phyloP scores from a whole-genome alignment of 2,113 vertebrate species.

The Columba janthina region DNA sequence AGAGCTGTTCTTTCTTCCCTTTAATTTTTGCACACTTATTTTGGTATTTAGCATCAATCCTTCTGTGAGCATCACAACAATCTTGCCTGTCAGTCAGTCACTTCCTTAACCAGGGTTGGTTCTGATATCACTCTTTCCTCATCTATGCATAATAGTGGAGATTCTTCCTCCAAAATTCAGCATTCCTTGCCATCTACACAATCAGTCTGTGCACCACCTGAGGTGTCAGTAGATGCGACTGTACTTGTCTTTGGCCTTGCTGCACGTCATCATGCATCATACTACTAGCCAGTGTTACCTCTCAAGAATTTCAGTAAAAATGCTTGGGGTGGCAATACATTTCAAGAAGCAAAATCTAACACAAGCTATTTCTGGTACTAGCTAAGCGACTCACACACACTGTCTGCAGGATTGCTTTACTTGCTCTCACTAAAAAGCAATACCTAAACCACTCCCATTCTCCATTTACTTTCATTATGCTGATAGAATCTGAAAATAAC shows the following conservation, averaged over 20 bases:
- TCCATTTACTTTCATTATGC: neutral
- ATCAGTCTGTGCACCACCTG: neutral
- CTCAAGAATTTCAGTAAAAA: neutral
- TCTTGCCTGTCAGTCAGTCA: neutral
- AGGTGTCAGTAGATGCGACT: neutral
- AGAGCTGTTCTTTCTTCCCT: neutral
- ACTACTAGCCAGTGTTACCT: neutral
- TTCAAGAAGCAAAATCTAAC: neutral
- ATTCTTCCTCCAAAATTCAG: neutral
- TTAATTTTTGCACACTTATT: neutral
- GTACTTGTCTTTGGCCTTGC: neutral
- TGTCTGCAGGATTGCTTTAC: neutral
- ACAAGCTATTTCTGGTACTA: neutral
- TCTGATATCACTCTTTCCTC: neutral
- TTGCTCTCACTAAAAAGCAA: neutral
- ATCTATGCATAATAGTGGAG: neutral
- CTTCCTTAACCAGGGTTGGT: neutral
- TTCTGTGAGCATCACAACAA: neutral
- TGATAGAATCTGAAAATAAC: neutral
- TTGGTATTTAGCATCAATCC: neutral
- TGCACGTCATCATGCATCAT: neutral
- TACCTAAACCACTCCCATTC: neutral
- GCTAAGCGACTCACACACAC: fast-evolving
- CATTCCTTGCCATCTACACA: neutral
- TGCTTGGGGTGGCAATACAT: neutral